phyloP scores from a whole-genome alignment of 1,140 invertebrate species.

The Nylanderia fulva region DNA sequence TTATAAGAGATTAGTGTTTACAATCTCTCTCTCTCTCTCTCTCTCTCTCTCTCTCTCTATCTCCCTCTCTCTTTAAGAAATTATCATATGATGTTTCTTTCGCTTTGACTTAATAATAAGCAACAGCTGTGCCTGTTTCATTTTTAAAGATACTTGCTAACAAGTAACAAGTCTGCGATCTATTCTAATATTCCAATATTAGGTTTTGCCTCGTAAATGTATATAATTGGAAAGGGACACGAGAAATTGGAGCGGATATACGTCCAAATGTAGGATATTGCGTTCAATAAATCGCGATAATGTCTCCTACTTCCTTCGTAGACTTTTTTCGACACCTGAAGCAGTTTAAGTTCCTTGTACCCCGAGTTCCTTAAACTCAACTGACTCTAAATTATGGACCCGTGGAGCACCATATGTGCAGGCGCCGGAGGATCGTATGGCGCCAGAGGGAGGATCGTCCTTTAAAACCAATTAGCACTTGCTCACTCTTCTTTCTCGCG shows the following conservation, averaged over 20 bases:
- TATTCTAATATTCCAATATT: background rate
- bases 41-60: no score
- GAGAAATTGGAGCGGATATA: background rate
- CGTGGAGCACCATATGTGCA: conserved; percentile 76
- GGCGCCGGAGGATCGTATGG: conserved; percentile 80
- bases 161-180: background rate
- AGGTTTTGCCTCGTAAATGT: background rate
- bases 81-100: background rate
- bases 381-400: conserved; percentile 77
- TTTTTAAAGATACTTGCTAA: background rate
- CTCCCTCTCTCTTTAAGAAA: background rate
- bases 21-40: no score
- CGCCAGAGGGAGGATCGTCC: conserved; percentile 76
- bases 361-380: conserved; percentile 65
- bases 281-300: conserved; percentile 75
- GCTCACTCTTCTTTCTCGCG: conserved; percentile 67
- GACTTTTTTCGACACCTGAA: conserved; percentile 74
- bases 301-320: conserved; percentile 73
- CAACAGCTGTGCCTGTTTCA: background rate
- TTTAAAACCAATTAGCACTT: conserved; percentile 83
- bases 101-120: background rate
- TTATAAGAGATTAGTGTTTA: no score
- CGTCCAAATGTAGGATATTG: conserved; percentile 41
- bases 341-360: conserved; percentile 71
- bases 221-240: conserved; percentile 11